Percentiles rank a stretch among this genome's conserved stretches.
These are phyloP conservation scores for Teinopalpus imperialis DNA, from an alignment of 2,888 invertebrate genomes.

Conservation along the genomic window DNA sequence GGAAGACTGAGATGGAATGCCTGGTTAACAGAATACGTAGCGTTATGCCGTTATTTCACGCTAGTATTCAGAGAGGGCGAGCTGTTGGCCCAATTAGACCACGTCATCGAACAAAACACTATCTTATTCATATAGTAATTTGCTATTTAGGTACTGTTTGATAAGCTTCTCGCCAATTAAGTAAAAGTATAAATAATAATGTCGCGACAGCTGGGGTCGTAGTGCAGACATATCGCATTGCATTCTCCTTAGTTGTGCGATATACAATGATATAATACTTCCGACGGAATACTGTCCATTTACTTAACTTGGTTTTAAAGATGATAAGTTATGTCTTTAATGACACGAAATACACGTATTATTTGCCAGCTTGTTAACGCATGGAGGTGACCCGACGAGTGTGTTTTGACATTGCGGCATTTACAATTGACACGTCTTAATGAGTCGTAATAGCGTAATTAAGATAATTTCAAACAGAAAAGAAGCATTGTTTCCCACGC, in stretches of 20 bases:
- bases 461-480: not conserved
- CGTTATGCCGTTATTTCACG: too few species aligned
- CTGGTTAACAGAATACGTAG: too few species aligned
- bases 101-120: too few species aligned
- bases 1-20: too few species aligned
- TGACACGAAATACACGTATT: slow-evolving; percentile 4
- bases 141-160: not conserved
- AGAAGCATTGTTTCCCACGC: slow-evolving; percentile 8
- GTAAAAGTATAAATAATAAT: slow-evolving; percentile 9
- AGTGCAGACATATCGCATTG: slow-evolving; percentile 11
- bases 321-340: too few species aligned
- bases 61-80: too few species aligned
- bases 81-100: too few species aligned
- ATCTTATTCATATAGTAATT: too few species aligned
- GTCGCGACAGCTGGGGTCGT: slow-evolving; percentile 8
- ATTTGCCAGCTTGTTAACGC: not conserved
- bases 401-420: slow-evolving; percentile 7
- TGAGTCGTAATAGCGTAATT: slow-evolving; percentile 8
- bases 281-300: slow-evolving; percentile 11
- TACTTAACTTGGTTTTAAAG: slow-evolving; percentile 2
- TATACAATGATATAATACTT: slow-evolving; percentile 15
- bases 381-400: not conserved
- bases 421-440: slow-evolving; percentile 8
- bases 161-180: slow-evolving; percentile 1
- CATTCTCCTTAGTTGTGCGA: not conserved